Conservation (phyloP, 2,113 vertebrate species). For the Petroica traversi region DNA sequence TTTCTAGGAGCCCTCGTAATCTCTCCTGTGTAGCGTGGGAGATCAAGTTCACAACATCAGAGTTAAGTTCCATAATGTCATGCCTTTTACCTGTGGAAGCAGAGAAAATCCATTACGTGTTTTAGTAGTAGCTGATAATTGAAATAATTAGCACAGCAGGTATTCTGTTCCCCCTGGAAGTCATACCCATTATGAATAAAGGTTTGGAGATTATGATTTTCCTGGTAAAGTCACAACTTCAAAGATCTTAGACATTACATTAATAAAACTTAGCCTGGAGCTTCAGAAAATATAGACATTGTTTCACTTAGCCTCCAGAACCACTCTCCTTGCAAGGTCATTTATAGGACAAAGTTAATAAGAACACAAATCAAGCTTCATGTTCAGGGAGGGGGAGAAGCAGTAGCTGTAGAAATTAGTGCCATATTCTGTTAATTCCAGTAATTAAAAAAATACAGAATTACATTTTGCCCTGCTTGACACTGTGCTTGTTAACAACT, state of each 20-base stretch:
- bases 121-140: conserved; percentile 91
- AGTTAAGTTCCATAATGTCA: conserved; percentile 83
- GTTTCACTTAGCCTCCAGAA: conserved; percentile 86
- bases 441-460: conserved; percentile 80
- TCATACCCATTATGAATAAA: conserved; percentile 97
- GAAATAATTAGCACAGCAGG: conserved; percentile 98
- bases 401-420: conserved; percentile 73
- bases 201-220: conserved; percentile 97
- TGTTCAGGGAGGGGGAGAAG: conserved; percentile 69
- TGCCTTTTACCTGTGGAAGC: conserved; percentile 89
- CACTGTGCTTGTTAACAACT: conserved; percentile 73
- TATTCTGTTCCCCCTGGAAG: conserved; percentile 94
- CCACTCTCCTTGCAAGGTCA: conserved; percentile 90
- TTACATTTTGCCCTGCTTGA: conserved; percentile 73
- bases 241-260: conserved; percentile 96
- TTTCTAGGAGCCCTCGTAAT: conserved; percentile 87
- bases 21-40: conserved; percentile 88
- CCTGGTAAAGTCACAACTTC: conserved; percentile 97
- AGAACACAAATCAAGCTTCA: conserved; percentile 84
- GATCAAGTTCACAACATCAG: conserved; percentile 88
- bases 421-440: conserved; percentile 79
- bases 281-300: conserved; percentile 91
- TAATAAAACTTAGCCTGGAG: conserved; percentile 94
- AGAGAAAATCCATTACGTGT: conserved; percentile 91
- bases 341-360: conserved; percentile 92